phyloP scores from a whole-genome alignment of 2,797 vertebrate species.

The Microcaecilia unicolor region DNA sequence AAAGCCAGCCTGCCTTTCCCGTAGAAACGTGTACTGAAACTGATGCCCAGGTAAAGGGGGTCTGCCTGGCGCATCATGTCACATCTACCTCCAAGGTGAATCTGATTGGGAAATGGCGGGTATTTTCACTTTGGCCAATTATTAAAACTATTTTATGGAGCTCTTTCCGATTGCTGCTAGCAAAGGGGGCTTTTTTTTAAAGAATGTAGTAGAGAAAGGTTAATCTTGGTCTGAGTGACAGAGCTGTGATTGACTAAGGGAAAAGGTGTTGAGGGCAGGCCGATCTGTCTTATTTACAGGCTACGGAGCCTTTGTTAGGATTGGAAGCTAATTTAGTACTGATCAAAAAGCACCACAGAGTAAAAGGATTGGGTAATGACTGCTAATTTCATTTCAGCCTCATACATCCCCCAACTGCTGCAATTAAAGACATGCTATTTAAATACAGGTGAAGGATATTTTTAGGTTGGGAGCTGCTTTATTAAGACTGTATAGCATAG shows the following conservation, averaged over 20 bases:
- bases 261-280: conserved; percentile 69
- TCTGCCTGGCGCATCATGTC: too few species aligned
- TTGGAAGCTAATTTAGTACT: conserved; percentile 71
- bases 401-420: conserved; percentile 62
- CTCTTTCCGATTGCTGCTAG: conserved; percentile 25
- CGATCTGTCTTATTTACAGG: conserved; percentile 70
- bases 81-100: not conserved
- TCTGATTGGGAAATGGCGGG: conserved; percentile 22
- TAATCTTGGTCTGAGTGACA: conserved; percentile 62
- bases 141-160: conserved; percentile 24
- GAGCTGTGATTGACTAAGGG: conserved; percentile 66
- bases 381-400: conserved; percentile 75
- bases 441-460: conserved; percentile 66
- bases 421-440: conserved; percentile 71
- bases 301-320: conserved; percentile 67
- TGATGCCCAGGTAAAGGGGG: too few species aligned
- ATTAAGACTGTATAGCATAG: too few species aligned
- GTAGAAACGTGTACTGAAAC: too few species aligned
- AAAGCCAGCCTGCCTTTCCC: too few species aligned
- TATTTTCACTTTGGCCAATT: conserved; percentile 33
- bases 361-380: conserved; percentile 75
- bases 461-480: too few species aligned
- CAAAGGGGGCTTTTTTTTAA: conserved; percentile 18
- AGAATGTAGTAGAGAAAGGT: conserved; percentile 58
- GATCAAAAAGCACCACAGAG: conserved; percentile 74